Conservation (phyloP, 2,888 invertebrate genomes). For the Ichneumoninae sp. region DNA sequence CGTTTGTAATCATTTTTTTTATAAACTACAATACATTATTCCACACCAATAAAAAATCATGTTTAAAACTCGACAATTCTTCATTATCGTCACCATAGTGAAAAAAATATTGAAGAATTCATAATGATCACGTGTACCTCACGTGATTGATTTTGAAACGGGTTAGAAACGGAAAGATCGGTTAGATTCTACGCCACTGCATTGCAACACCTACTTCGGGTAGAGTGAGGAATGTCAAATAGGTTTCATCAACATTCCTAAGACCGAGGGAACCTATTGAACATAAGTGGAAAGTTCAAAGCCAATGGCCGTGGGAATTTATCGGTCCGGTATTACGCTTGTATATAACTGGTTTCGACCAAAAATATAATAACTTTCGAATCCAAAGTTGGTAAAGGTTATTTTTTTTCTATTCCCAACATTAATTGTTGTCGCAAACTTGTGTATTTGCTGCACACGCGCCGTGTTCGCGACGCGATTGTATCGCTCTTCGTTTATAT, state of each 20-base stretch:
- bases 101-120: too few species aligned
- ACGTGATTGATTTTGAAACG: too few species aligned
- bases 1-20: too few species aligned
- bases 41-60: too few species aligned
- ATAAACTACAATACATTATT: too few species aligned
- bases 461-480: not conserved
- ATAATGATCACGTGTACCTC: too few species aligned
- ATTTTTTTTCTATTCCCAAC: too few species aligned
- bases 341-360: not conserved
- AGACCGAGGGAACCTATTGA: not conserved
- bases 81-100: too few species aligned
- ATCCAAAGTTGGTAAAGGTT: not conserved
- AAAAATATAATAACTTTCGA: not conserved
- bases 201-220: conserved; percentile 17
- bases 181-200: conserved; percentile 9
- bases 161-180: not conserved
- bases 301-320: not conserved
- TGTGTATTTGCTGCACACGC: not conserved
- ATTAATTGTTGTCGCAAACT: not conserved
- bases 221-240: conserved; percentile 16
- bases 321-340: not conserved
- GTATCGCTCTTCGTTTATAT: not conserved
- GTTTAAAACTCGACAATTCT: too few species aligned
- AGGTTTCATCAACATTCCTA: conserved; percentile 33
- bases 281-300: conserved; percentile 21